Evolutionary conservation across 1,140 invertebrate genomes (phyloP).

Genomic region (Anastrepha ludens): DNA sequence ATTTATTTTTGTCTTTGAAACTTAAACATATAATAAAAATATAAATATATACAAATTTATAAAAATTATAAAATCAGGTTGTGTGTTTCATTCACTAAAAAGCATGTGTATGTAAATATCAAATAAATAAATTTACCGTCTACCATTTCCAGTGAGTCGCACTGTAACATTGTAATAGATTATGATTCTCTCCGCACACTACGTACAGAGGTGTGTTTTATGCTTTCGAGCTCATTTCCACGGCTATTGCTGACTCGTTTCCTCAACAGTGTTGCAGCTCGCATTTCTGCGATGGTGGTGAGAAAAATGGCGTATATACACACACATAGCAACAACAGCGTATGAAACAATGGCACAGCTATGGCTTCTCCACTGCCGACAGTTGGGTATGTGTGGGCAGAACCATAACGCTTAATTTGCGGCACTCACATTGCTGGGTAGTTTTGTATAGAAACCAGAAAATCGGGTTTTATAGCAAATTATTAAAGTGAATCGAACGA

Average conservation of each 20-base stretch:
- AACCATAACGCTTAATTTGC: not conserved
- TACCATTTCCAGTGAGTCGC: not conserved
- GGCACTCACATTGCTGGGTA: not conserved
- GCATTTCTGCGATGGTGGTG: constrained; percentile 30
- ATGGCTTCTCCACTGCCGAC: not conserved
- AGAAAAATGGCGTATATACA: constrained; percentile 37
- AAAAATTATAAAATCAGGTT: no score
- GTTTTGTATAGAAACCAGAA: constrained; percentile 23
- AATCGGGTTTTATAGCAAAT: constrained; percentile 38
- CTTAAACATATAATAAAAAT: no score
- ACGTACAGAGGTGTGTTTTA: constrained; percentile 43
- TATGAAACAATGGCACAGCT: constrained; percentile 1
- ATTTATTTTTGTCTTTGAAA: no score
- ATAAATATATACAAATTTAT: no score
- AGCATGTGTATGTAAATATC: no score
- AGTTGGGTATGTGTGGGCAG: constrained; percentile 39
- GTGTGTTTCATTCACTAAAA: no score
- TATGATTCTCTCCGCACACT: not conserved
- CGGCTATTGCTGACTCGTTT: not conserved
- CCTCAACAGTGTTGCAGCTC: not conserved
- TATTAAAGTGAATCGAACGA: not conserved
- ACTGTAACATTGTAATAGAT: constrained; percentile 50
- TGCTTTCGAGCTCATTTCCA: not conserved
- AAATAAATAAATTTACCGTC: no score
- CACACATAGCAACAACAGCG: constrained; percentile 30